Percentiles rank a stretch among this genome's conserved stretches.
Conservation (phyloP, 1,140 invertebrate genomes). For the Neelides sp. region DNA sequence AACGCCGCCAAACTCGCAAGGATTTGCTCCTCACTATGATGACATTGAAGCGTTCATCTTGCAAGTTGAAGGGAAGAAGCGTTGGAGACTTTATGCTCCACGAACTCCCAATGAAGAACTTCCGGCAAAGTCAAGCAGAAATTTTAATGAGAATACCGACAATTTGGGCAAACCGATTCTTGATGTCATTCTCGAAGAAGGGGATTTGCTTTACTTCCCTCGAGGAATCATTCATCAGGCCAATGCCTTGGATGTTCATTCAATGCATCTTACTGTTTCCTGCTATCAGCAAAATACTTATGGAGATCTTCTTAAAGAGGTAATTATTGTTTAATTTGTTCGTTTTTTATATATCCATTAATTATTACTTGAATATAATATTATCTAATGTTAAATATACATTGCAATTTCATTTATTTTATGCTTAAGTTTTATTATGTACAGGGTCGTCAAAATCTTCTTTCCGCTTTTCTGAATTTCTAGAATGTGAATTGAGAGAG, state of each 20-base stretch:
- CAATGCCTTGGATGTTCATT: slow-evolving; percentile 61
- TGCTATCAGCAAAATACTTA: slow-evolving; percentile 81
- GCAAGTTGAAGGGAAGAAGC: slow-evolving; percentile 89
- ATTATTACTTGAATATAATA: too few species aligned
- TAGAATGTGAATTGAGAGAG: too few species aligned
- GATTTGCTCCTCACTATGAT: slow-evolving; percentile 96
- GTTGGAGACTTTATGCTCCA: slow-evolving; percentile 82
- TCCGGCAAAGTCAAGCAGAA: slow-evolving; percentile 65
- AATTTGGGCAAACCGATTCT: slow-evolving; percentile 70
- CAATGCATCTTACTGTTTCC: slow-evolving; percentile 83
- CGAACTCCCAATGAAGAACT: slow-evolving; percentile 47
- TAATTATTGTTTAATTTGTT: too few species aligned
- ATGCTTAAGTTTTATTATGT: too few species aligned
- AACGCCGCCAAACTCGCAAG: slow-evolving; percentile 88
- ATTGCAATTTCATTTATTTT: too few species aligned
- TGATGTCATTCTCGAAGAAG: slow-evolving; percentile 65
- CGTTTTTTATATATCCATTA: too few species aligned
- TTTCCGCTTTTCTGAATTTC: too few species aligned
- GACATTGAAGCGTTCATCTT: slow-evolving; percentile 97
- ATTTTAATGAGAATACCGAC: slow-evolving; percentile 51
- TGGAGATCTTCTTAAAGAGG: slow-evolving; percentile 71
- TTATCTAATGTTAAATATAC: too few species aligned
- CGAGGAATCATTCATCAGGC: slow-evolving; percentile 88
- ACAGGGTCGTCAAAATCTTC: too few species aligned
- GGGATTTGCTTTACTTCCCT: slow-evolving; percentile 72